Percentiles rank a stretch among this genome's conserved stretches.
phyloP scores from a whole-genome alignment of 53 echinoderm and acorn worm genomes.

The Astropecten irregularis region DNA sequence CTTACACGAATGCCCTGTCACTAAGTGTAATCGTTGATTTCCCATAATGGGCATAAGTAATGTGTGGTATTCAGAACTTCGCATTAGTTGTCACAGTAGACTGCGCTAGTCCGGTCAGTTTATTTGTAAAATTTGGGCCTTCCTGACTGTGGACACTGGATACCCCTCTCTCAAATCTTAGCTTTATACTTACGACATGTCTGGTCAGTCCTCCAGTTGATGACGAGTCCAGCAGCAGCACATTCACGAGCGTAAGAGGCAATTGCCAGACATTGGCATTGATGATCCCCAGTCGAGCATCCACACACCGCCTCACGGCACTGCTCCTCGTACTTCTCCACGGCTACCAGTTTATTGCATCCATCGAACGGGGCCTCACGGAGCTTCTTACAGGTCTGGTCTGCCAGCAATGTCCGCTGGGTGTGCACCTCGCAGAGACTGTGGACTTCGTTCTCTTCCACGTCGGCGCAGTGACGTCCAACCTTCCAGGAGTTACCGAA shows the following conservation, averaged over 20 bases:
- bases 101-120: too few species aligned
- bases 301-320: slow-evolving; percentile 80
- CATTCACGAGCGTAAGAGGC: slow-evolving; percentile 83
- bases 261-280: slow-evolving; percentile 81
- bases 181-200: slow-evolving; percentile 37
- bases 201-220: slow-evolving; percentile 63
- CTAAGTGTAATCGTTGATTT: too few species aligned
- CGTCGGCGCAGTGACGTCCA: slow-evolving; percentile 70
- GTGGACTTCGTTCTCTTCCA: not conserved
- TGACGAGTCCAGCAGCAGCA: slow-evolving; percentile 57
- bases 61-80: too few species aligned
- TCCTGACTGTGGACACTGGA: too few species aligned
- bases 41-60: too few species aligned
- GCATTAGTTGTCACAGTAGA: too few species aligned
- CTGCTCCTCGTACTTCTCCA: slow-evolving; percentile 68
- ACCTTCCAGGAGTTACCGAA: slow-evolving; percentile 94
- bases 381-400: slow-evolving; percentile 54
- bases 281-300: slow-evolving; percentile 49
- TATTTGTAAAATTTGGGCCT: too few species aligned
- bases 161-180: too few species aligned
- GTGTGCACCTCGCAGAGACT: slow-evolving; percentile 66
- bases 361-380: slow-evolving; percentile 46
- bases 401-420: slow-evolving; percentile 58
- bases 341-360: slow-evolving; percentile 66
- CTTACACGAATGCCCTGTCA: too few species aligned